Conservation (phyloP, 53 echinoderm and acorn worm genomes). For the Echinometra lucunter region DNA sequence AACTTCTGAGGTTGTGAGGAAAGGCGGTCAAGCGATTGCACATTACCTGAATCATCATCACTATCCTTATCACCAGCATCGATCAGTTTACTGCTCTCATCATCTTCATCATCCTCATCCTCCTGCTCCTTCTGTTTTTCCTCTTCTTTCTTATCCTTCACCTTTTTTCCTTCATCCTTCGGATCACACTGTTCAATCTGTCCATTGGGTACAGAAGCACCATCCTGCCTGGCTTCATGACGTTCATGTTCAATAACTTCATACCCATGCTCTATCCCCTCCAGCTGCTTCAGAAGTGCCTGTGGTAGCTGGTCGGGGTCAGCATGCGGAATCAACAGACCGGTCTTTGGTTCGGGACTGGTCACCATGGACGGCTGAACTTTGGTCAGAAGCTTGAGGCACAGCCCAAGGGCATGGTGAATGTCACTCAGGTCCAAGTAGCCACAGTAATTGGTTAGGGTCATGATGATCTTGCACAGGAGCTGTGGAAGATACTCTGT, state of each 20-base stretch:
- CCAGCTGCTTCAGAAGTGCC: slow-evolving; percentile 77
- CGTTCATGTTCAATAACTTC: slow-evolving; percentile 70
- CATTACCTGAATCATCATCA: slow-evolving; percentile 40
- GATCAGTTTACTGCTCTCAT: slow-evolving; percentile 54
- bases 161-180: slow-evolving; percentile 9
- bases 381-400: slow-evolving; percentile 96
- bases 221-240: neutral
- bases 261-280: slow-evolving; percentile 81
- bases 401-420: slow-evolving; percentile 89
- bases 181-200: neutral
- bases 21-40: slow-evolving; percentile 88
- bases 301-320: slow-evolving; percentile 70
- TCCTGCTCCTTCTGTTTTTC: slow-evolving; percentile 24
- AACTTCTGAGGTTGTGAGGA: slow-evolving; percentile 81
- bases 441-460: slow-evolving; percentile 90
- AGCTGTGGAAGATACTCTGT: slow-evolving; percentile 97
- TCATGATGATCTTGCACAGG: slow-evolving; percentile 96
- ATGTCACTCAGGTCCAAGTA: slow-evolving; percentile 85
- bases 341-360: slow-evolving; percentile 81
- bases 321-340: slow-evolving; percentile 28
- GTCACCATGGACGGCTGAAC: slow-evolving; percentile 99
- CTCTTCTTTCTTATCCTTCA: slow-evolving; percentile 29
- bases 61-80: slow-evolving; percentile 8
- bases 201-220: neutral
- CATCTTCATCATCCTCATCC: slow-evolving; percentile 57